These are phyloP conservation scores for Streptopelia turtur DNA, from an alignment of 2,797 vertebrate genomes.

Conservation along the genomic window DNA sequence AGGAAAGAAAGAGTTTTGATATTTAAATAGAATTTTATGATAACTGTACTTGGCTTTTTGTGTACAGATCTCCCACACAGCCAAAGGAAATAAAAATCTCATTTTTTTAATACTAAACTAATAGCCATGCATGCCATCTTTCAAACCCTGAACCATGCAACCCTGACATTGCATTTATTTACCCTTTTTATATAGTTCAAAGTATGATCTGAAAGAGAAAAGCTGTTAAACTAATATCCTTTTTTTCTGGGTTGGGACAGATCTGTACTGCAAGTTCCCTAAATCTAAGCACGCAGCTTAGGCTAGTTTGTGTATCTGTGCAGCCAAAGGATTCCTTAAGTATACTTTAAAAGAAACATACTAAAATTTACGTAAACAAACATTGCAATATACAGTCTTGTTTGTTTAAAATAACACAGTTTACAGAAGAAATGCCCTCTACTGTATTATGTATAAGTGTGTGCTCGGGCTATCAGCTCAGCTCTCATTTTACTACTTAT, in stretches of 20 bases:
- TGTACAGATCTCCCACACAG: neutral
- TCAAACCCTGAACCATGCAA: neutral
- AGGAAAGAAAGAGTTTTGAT: neutral
- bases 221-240: neutral
- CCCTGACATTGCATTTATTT: neutral
- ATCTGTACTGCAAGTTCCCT: neutral
- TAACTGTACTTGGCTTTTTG: neutral
- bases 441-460: neutral
- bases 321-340: neutral
- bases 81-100: neutral
- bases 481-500: neutral
- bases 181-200: neutral
- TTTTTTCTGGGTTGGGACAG: neutral
- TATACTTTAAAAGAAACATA: neutral
- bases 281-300: neutral
- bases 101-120: neutral
- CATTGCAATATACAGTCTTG: neutral
- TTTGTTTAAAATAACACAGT: neutral
- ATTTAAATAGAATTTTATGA: neutral
- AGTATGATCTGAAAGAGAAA: neutral
- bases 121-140: neutral
- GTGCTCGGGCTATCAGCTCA: neutral
- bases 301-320: neutral
- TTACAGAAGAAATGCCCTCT: neutral
- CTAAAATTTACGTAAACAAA: neutral